Conservation (phyloP, 2,888 invertebrate genomes). For the Ashinkailepas kermadecensis region DNA sequence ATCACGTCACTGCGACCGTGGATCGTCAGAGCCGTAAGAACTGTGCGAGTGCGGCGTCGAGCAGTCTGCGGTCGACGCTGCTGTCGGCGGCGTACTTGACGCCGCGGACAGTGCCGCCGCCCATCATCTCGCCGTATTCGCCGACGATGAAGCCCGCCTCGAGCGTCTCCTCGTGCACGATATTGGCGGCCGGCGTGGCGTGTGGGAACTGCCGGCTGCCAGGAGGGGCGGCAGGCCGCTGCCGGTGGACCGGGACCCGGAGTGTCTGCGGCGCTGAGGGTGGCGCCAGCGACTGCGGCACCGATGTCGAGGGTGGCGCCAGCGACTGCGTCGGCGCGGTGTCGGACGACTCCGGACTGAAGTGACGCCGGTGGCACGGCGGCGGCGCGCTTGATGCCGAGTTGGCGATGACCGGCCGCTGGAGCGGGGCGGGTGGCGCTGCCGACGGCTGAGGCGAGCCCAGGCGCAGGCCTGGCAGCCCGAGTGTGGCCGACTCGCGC, state of each 20-base stretch:
- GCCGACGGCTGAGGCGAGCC: background rate
- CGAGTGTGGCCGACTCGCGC: background rate
- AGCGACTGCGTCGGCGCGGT: background rate
- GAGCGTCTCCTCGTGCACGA: background rate
- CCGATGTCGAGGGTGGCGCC: background rate
- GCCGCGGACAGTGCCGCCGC: conserved; percentile 4
- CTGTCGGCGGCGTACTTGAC: conserved; percentile 9
- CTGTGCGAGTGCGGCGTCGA: background rate
- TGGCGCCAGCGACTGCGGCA: background rate
- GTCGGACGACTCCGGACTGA: background rate
- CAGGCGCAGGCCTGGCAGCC: background rate
- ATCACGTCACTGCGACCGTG: no score
- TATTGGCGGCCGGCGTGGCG: background rate
- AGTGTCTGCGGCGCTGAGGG: background rate
- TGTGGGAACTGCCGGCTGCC: background rate
- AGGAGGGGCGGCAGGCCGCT: background rate
- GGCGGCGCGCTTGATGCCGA: background rate
- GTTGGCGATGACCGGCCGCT: background rate
- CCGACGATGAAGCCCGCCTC: conserved; percentile 8
- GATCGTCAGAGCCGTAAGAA: background rate
- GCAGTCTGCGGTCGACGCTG: background rate
- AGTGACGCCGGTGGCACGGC: background rate
- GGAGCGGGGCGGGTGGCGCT: background rate
- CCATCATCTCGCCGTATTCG: background rate
- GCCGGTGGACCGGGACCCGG: background rate